Conservation (phyloP, 2,888 invertebrate species). For the Brenthis daphne region DNA sequence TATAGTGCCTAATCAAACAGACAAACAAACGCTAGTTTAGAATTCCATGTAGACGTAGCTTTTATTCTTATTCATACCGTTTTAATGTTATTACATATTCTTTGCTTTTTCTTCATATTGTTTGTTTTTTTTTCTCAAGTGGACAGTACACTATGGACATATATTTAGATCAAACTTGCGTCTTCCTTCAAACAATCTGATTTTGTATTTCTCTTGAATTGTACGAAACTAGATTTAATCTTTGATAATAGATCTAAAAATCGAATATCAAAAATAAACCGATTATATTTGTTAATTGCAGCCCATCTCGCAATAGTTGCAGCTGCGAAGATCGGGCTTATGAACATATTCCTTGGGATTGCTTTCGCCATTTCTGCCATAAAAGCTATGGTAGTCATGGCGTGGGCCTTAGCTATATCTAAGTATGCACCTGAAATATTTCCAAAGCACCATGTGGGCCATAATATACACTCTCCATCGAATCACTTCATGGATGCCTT, state of each 20-base stretch:
- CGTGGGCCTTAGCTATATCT: constrained; percentile 63
- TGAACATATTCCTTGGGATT: constrained; percentile 66
- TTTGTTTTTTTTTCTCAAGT: no score
- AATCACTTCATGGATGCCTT: constrained; percentile 41
- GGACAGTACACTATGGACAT: no score
- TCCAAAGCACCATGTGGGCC: constrained; percentile 37
- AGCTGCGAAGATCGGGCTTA: constrained; percentile 67
- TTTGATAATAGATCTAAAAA: background rate
- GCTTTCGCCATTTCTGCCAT: constrained; percentile 57
- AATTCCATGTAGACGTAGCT: no score
- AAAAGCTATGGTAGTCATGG: constrained; percentile 64
- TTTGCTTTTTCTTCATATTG: no score
- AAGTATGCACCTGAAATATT: constrained; percentile 62
- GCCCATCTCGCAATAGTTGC: constrained; percentile 65
- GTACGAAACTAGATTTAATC: no score
- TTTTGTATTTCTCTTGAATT: no score
- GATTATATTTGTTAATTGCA: constrained; percentile 64
- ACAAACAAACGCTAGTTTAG: no score
- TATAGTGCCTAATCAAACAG: no score
- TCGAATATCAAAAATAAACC: constrained; percentile 14
- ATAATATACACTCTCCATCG: constrained; percentile 28
- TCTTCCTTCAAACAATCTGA: no score
- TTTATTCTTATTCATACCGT: no score
- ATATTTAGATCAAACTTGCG: no score
- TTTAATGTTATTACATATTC: no score